A percentile compares a stretch with the other conserved stretches of the same genome.
phyloP scores from a whole-genome alignment of 2,113 vertebrate genomes.

The Oplegnathus fasciatus region DNA sequence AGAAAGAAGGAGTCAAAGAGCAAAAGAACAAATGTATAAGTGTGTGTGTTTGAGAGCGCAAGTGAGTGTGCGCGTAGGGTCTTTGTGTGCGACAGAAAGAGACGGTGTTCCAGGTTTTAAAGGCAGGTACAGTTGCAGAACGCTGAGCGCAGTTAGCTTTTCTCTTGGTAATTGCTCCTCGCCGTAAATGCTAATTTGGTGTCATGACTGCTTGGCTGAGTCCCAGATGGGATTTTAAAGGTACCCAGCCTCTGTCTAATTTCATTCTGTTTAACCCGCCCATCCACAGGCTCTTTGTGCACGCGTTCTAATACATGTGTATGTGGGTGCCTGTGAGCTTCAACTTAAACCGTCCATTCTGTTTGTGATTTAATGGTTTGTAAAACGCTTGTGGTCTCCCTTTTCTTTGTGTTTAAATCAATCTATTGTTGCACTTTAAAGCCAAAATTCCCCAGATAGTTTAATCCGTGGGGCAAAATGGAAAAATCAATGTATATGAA shows the following conservation, averaged over 20 bases:
- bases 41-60: conserved; percentile 5
- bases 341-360: conserved; percentile 47
- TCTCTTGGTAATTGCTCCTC: conserved; percentile 78
- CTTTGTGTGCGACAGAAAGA: conserved; percentile 57
- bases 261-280: conserved; percentile 76
- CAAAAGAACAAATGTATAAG: conserved; percentile 5
- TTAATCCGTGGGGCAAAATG: conserved; percentile 20
- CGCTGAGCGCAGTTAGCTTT: conserved; percentile 74
- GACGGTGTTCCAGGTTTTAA: conserved; percentile 65
- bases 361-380: conserved; percentile 69
- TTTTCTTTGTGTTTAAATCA: conserved; percentile 51
- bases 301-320: conserved; percentile 4
- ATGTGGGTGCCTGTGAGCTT: conserved; percentile 17
- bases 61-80: conserved; percentile 21
- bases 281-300: conserved; percentile 53
- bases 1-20: conserved; percentile 39
- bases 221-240: conserved; percentile 81
- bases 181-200: conserved; percentile 81
- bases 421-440: conserved; percentile 33
- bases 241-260: conserved; percentile 76
- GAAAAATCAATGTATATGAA: conserved; percentile 35
- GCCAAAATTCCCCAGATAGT: conserved; percentile 12
- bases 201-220: conserved; percentile 79
- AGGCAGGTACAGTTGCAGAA: conserved; percentile 78
- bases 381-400: conserved; percentile 25